Evolutionary conservation across 2,888 invertebrate species (phyloP), one percentile per base, ranked within the genome.

Genomic region (Chrysodeixis includens): DNA sequence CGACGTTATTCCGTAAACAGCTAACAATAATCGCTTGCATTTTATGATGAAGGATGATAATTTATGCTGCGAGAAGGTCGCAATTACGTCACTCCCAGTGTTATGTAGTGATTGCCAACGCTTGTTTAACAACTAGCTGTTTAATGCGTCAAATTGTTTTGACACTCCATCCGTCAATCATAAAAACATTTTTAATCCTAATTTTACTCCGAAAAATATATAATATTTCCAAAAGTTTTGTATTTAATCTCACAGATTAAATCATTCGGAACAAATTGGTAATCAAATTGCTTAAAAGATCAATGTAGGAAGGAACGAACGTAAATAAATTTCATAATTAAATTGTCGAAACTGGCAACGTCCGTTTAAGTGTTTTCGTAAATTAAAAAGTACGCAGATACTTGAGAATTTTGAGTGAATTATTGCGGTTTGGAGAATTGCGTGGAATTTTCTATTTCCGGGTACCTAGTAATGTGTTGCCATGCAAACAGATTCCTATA

Each of bases 41-140:
- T 76, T 78, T 68, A 68, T 58, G 66, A 64, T 60, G 79, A 69
- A 71, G 55, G 63, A 71, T 73, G 59, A 67, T 69, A 71, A 71
- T 73, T 70, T 76, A 80, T 69, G 46, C 52, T 22, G 52, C 18
- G 26, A 51, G 67, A 80, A 78, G 79, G 75, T 56, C 68, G 65
- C 26, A 30, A 53, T 74, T 69, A 78, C 70, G 71, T 79, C 70
- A 76, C 62, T 16, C 66, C 35, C 54, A n/a, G 55, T 12, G 54
- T 59, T 67, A 51, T 69, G 26, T 62, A 64, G 35, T 53, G 7
- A 61, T 64, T 68, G 56, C 54, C 66, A 62, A 69, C 56, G 69
- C 68, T 66, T 63, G 62, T 65, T 71, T 49, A 26, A 57, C 61
- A n/a, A 52, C n/a, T 32, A 30, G 55, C 58, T 60, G 54, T 62